These are phyloP conservation scores for Entomyzon cyanotis DNA, from an alignment of 2,113 vertebrate genomes.

Conservation along the genomic window DNA sequence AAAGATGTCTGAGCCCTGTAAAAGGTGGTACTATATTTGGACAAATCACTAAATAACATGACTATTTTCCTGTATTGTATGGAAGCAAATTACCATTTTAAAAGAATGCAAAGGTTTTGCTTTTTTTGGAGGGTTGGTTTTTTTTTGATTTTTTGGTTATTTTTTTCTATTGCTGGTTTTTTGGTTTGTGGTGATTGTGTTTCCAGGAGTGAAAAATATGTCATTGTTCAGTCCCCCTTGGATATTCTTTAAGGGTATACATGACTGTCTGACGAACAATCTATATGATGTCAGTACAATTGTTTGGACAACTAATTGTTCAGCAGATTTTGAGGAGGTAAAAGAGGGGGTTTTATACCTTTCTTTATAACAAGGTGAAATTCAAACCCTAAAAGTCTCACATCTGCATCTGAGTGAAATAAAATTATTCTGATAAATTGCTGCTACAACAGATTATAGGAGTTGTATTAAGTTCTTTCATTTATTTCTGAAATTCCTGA, in stretches of 20 bases:
- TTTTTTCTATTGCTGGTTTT: not conserved
- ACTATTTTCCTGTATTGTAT: not conserved
- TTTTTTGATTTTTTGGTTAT: not conserved
- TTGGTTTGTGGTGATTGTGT: not conserved
- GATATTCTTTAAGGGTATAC: not conserved
- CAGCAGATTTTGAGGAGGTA: not conserved
- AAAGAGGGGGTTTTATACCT: not conserved
- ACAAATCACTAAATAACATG: not conserved
- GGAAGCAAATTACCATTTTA: not conserved
- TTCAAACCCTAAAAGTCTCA: not conserved
- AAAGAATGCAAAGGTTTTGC: not conserved
- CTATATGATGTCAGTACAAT: no score
- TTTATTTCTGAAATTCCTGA: not conserved
- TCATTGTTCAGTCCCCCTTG: not conserved
- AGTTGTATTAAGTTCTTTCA: not conserved
- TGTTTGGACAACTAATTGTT: not conserved
- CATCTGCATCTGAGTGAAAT: not conserved
- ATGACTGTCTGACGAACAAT: not conserved
- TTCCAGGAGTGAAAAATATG: not conserved
- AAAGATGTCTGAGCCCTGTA: not conserved
- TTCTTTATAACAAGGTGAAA: not conserved
- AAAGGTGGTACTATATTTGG: not conserved
- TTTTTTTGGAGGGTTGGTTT: accelerated
- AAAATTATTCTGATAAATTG: not conserved
- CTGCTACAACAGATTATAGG: not conserved